Conservation (phyloP, 2,888 invertebrate species). For the Neocrepidodera transversa region DNA sequence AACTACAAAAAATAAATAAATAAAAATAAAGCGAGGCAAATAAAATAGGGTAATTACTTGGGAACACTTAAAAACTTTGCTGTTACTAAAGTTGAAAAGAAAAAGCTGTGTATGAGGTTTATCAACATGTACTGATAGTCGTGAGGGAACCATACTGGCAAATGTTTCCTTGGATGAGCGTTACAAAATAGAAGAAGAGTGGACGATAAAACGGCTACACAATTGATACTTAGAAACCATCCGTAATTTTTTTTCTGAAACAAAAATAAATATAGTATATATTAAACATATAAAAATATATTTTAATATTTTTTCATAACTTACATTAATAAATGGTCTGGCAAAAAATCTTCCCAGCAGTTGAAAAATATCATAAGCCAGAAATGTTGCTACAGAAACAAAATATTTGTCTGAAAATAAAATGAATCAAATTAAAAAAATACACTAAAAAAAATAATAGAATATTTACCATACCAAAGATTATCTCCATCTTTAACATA, state of each 20-base stretch:
- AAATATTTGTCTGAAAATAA: conserved; percentile 36
- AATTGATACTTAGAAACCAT: conserved; percentile 16
- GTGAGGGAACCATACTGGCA: conserved; percentile 44
- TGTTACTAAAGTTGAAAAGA: background rate
- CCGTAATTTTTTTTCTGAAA: conserved; percentile 22
- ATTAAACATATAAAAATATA: too few species aligned
- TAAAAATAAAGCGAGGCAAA: background rate
- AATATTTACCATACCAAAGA: conserved; percentile 38
- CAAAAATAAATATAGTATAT: too few species aligned
- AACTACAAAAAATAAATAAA: conserved; percentile 7
- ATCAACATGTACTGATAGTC: conserved; percentile 46
- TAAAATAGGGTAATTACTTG: conserved; percentile 25
- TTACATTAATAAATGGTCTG: conserved; percentile 14
- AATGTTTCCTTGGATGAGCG: conserved; percentile 42
- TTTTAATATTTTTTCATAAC: too few species aligned
- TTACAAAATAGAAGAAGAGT: conserved; percentile 44
- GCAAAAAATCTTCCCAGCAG: conserved; percentile 30
- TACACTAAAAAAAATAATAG: background rate
- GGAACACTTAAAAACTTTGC: conserved; percentile 8
- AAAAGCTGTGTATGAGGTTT: conserved; percentile 20
- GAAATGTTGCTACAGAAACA: conserved; percentile 37
- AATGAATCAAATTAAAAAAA: background rate
- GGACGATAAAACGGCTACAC: conserved; percentile 26
- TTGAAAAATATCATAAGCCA: conserved; percentile 29
- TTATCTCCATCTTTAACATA: conserved; percentile 31